A percentile compares a stretch with the other conserved stretches of the same genome.
phyloP scores from a whole-genome alignment of 2,888 invertebrate genomes.

The Lepidocyrtinus sp. region DNA sequence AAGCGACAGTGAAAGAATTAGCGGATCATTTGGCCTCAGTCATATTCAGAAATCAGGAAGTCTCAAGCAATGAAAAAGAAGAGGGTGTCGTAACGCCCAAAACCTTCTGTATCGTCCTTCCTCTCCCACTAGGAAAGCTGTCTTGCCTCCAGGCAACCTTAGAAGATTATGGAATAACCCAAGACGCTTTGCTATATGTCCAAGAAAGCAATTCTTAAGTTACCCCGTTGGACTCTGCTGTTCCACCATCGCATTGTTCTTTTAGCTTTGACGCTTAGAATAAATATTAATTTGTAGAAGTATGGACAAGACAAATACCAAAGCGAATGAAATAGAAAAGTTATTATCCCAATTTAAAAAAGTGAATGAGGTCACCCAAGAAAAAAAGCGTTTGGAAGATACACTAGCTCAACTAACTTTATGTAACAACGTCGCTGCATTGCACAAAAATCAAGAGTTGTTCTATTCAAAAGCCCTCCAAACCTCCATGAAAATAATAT shows the following conservation, averaged over 20 bases:
- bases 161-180: conserved; percentile 57
- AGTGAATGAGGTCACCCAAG: conserved; percentile 42
- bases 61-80: background rate
- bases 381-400: conserved; percentile 50
- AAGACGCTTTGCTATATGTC: conserved; percentile 55
- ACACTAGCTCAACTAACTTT: conserved; percentile 56
- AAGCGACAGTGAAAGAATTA: conserved; percentile 36
- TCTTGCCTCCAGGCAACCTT: conserved; percentile 43
- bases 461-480: conserved; percentile 51
- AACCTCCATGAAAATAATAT: conserved; percentile 38
- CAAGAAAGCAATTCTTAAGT: conserved; percentile 11
- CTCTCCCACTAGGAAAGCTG: conserved; percentile 56
- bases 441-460: conserved; percentile 25
- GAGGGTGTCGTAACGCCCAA: background rate
- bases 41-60: background rate
- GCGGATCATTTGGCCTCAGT: conserved; percentile 36
- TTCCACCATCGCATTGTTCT: conserved; percentile 45
- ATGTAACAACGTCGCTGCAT: conserved; percentile 58
- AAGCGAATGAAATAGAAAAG: conserved; percentile 39
- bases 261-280: conserved; percentile 36
- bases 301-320: conserved; percentile 24
- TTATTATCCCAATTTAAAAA: conserved; percentile 58
- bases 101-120: conserved; percentile 41
- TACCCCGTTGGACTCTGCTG: background rate
- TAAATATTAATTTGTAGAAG: conserved; percentile 21